A percentile compares a stretch with the other conserved stretches of the same genome.
These are phyloP conservation scores for Pholis gunnellus DNA, from an alignment of 2,113 vertebrate genomes.

Conservation along the genomic window DNA sequence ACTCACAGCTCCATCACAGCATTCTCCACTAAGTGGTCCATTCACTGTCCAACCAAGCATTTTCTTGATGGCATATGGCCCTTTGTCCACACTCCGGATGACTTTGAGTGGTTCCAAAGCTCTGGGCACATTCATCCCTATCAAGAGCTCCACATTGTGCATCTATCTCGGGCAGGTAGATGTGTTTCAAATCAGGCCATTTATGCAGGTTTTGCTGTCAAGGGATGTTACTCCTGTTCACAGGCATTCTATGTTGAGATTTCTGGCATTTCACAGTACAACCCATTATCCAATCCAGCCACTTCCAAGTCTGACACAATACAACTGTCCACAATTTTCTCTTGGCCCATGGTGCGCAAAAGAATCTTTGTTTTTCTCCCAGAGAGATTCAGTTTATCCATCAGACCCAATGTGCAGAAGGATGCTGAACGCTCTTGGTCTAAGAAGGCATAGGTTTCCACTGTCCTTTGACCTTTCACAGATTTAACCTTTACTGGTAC, in stretches of 20 bases:
- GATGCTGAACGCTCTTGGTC: background rate
- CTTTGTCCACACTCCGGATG: background rate
- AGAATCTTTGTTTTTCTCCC: background rate
- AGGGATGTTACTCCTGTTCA: too few relatives aligned
- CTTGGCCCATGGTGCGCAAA: background rate
- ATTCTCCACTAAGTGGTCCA: background rate
- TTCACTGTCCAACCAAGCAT: background rate
- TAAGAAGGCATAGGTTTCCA: slow-evolving; percentile 2
- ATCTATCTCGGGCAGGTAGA: too few relatives aligned
- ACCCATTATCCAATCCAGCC: background rate
- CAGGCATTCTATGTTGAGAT: background rate
- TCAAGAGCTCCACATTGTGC: too few relatives aligned
- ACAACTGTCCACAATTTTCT: background rate
- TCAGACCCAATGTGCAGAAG: slow-evolving; percentile 8
- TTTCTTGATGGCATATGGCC: background rate
- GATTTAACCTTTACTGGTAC: slow-evolving; percentile 14
- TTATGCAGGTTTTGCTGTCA: too few relatives aligned
- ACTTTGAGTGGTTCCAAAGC: too few relatives aligned
- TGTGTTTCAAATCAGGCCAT: too few relatives aligned
- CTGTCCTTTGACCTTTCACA: background rate
- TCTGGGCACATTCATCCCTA: too few relatives aligned
- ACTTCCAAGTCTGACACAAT: background rate
- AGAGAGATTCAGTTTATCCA: slow-evolving; percentile 4
- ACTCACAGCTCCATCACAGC: background rate
- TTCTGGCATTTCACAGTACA: background rate